phyloP scores from a whole-genome alignment of 2,888 invertebrate species.

The Druceiella hillmani region DNA sequence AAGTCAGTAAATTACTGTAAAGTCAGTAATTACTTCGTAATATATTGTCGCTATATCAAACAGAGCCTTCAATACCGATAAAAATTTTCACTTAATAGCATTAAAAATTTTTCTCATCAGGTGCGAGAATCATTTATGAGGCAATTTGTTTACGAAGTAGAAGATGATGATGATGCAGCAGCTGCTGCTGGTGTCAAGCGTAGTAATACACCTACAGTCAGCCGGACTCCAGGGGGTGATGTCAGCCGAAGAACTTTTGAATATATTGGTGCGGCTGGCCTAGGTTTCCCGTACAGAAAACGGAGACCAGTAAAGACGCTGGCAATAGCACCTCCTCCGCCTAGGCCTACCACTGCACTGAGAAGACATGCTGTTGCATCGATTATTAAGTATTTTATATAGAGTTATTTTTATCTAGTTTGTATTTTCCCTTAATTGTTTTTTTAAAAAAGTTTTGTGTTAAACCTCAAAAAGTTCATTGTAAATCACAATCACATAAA shows the following conservation, averaged over 20 bases:
- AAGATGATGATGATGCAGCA: conserved; percentile 70
- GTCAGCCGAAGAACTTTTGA: conserved; percentile 39
- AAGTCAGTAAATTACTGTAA: no score
- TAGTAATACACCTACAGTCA: background rate
- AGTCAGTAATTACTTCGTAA: no score
- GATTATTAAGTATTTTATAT: conserved; percentile 90
- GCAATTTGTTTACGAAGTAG: conserved; percentile 89
- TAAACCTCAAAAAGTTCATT: no score
- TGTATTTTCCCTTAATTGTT: no score
- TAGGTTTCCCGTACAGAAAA: conserved; percentile 64
- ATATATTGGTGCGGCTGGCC: conserved; percentile 41
- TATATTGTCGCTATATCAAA: no score
- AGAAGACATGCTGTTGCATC: conserved; percentile 77
- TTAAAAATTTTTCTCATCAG: conserved; percentile 35
- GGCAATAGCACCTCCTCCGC: conserved; percentile 75
- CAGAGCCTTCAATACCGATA: conserved; percentile 5
- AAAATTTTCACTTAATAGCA: conserved; percentile 4
- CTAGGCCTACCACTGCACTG: conserved; percentile 73
- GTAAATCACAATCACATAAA: no score
- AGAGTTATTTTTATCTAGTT: no score
- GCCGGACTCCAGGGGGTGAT: conserved; percentile 25
- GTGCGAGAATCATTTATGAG: conserved; percentile 98
- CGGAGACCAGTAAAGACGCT: conserved; percentile 78
- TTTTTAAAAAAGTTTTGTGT: no score
- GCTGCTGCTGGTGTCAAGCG: conserved; percentile 31